phyloP scores from a whole-genome alignment of 2,113 vertebrate species.

The Odocoileus virginianus region DNA sequence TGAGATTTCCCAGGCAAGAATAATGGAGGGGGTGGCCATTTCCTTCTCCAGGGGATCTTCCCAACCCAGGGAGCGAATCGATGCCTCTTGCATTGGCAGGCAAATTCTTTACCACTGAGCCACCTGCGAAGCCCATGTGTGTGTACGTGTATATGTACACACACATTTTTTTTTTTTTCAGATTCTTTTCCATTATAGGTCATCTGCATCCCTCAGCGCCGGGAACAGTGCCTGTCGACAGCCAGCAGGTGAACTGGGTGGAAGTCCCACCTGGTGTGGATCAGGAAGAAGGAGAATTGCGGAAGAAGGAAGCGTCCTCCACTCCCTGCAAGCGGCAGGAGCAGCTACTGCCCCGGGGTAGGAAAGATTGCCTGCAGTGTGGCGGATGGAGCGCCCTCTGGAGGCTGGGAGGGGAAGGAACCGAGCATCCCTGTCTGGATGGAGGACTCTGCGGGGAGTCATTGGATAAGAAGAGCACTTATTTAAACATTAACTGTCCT shows the following conservation, averaged over 20 bases:
- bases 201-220: background rate
- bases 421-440: background rate
- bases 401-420: background rate
- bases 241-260: background rate
- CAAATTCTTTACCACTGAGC: background rate
- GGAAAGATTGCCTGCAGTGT: accelerated
- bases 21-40: background rate
- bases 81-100: background rate
- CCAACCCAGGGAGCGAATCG: background rate
- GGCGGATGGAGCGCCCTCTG: background rate
- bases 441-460: background rate
- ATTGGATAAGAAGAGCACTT: background rate
- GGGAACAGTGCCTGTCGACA: accelerated
- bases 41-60: background rate
- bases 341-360: background rate
- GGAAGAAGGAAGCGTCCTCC: no score
- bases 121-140: background rate
- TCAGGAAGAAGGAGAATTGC: background rate
- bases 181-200: background rate
- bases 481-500: conserved; percentile 9
- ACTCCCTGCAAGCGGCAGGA: no score
- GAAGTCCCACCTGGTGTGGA: background rate
- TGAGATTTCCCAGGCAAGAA: background rate
- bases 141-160: background rate
- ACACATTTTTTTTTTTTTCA: background rate